Conservation (phyloP, 2,888 invertebrate genomes). For the Resseliella maxima region DNA sequence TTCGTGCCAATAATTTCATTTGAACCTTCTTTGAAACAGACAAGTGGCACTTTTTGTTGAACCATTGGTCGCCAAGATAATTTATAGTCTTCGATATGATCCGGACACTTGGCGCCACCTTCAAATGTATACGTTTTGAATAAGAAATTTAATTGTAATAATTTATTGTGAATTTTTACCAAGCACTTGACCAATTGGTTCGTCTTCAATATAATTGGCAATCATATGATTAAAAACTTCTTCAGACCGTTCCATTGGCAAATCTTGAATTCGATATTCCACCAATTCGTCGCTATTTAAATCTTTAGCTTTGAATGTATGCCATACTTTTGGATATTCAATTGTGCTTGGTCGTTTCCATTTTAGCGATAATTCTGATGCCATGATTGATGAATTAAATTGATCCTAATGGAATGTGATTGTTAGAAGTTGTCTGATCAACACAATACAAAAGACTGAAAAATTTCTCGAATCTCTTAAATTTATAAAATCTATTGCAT, state of each 20-base stretch:
- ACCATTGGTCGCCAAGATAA: not conserved
- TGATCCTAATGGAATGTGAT: no score
- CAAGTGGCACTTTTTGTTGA: conserved; percentile 14
- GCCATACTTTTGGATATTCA: conserved; percentile 56
- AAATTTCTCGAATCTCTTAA: no score
- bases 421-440: not conserved
- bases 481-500: no score
- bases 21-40: conserved; percentile 51
- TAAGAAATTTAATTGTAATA: not conserved
- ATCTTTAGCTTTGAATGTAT: conserved; percentile 54
- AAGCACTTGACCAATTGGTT: conserved; percentile 39
- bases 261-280: conserved; percentile 56
- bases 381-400: not conserved
- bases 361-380: not conserved
- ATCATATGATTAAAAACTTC: conserved; percentile 55
- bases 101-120: not conserved
- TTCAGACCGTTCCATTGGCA: conserved; percentile 22
- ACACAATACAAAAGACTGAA: no score
- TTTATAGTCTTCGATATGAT: conserved; percentile 12
- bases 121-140: not conserved
- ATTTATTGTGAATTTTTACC: not conserved
- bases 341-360: conserved; percentile 51
- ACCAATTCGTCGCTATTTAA: conserved; percentile 56
- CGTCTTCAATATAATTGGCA: conserved; percentile 49
- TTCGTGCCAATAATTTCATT: conserved; percentile 67